Evolutionary conservation across 2,113 vertebrate genomes (phyloP).

Genomic region (Petroica traversi): DNA sequence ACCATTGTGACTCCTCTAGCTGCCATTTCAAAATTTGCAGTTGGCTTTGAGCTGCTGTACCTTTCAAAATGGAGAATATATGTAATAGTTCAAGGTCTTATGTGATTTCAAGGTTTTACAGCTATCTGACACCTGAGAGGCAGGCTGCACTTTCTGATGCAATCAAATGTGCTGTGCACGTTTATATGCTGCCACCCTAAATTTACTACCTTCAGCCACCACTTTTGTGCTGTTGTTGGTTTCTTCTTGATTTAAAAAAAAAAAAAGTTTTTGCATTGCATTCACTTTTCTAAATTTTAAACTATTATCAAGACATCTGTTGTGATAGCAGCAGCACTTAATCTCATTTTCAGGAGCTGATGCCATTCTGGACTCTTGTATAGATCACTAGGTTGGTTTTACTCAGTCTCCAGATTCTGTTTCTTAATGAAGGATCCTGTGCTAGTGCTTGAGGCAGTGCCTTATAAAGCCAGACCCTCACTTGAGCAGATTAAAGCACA

Average conservation of each 20-base stretch:
- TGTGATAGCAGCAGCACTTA: neutral
- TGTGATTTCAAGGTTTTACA: neutral
- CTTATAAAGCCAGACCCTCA: slow-evolving; percentile 68
- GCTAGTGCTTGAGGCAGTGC: neutral
- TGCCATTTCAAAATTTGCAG: neutral
- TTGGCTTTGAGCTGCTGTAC: neutral
- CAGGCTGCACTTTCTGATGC: neutral
- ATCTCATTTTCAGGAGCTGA: neutral
- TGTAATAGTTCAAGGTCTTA: neutral
- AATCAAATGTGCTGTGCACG: neutral
- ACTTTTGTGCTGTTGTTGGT: neutral
- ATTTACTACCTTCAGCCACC: neutral
- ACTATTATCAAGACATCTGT: neutral
- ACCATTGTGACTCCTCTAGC: neutral
- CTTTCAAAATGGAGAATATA: neutral
- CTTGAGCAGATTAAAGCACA: slow-evolving; percentile 44
- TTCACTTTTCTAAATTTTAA: neutral
- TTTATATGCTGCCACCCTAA: neutral
- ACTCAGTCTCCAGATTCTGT: neutral
- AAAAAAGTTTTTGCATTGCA: neutral
- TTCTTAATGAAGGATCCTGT: neutral
- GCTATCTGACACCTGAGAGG: neutral
- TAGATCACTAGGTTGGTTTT: neutral
- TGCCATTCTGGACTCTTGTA: neutral
- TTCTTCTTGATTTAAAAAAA: neutral